Evolutionary conservation across 2,888 invertebrate species (phyloP), one percentile per base, ranked within the genome.

Genomic region (Mechanitis mazaeus): DNA sequence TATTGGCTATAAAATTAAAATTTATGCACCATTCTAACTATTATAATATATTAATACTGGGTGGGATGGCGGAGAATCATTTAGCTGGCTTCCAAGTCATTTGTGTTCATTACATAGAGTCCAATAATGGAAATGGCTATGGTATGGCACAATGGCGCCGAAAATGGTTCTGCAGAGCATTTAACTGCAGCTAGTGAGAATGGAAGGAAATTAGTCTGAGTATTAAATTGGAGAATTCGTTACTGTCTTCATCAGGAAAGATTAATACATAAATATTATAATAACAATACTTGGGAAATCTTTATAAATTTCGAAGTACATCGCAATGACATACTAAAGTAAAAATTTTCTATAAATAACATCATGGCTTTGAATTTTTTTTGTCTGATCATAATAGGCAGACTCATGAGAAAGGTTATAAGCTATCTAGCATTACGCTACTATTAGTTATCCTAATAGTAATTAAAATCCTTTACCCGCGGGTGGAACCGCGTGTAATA

Each of bases 21-120:
- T 65, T 68, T 64, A 54, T 53, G 64, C 64, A 65, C 68, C 60
- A 62, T 58, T 60, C 60, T 20, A 20, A 20, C 20, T 62, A 64
- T 20, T 20, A 20, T 20, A 56, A 61, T 65, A 64, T 63, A 66
- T 64, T 53, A 68, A 57, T 68, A 66, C 68, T 63, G 61, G 65
- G 54, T 60, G 64, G 58, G 62, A 66, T 60, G 65, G 59, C 59
- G 50, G 64, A 66, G 64, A 72, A 65, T 72, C 72, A 76, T 76
- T 77, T 75, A 74, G 75, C 73, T 72, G 70, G 72, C 73, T 76
- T 78, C 78, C 74, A 68, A 75, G 76, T 77, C 82, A 79, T 85
- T 85, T 83, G 82, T 80, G 84, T 83, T 83, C 87, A 83, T 85
- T 85, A 85, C 80, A 79, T 84, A 80, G 80, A 79, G 79, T 80